Evolutionary conservation across 2,888 invertebrate genomes (phyloP).

Genomic region (Stenodera caucasica): DNA sequence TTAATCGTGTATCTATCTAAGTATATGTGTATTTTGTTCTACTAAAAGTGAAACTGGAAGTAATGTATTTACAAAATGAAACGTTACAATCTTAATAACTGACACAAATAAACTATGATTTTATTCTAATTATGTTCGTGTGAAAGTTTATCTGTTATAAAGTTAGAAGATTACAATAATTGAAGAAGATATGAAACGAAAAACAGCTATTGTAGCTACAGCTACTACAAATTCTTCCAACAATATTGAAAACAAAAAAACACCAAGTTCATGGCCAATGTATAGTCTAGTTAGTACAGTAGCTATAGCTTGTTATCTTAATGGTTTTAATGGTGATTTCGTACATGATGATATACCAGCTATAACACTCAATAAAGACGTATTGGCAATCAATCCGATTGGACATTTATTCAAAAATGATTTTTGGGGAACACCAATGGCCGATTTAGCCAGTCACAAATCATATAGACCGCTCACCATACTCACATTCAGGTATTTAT

Average conservation of each 20-base stretch:
- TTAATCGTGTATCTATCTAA: conserved; percentile 24
- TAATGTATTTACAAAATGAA: conserved; percentile 30
- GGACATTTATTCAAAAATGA: conserved; percentile 72
- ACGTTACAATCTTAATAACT: conserved; percentile 26
- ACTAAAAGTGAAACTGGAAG: conserved; percentile 31
- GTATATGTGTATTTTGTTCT: background rate
- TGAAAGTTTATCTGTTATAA: no score
- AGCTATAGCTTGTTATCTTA: conserved; percentile 70
- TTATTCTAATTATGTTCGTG: background rate
- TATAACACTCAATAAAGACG: conserved; percentile 79
- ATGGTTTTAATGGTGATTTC: conserved; percentile 77
- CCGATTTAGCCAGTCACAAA: conserved; percentile 80
- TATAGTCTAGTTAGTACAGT: conserved; percentile 68
- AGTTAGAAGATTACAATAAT: no score
- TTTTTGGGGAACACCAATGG: conserved; percentile 90
- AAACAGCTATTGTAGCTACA: no score
- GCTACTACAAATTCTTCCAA: no score
- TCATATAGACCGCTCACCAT: conserved; percentile 84
- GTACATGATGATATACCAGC: conserved; percentile 89
- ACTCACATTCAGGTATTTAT: conserved; percentile 74
- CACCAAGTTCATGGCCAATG: conserved; percentile 62
- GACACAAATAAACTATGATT: conserved; percentile 35
- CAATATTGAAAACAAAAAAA: conserved; percentile 43
- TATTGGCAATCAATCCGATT: conserved; percentile 67
- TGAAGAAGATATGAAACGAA: conserved; percentile 55